Conservation (phyloP, 2,797 vertebrate species). For the Muscicapa striata region DNA sequence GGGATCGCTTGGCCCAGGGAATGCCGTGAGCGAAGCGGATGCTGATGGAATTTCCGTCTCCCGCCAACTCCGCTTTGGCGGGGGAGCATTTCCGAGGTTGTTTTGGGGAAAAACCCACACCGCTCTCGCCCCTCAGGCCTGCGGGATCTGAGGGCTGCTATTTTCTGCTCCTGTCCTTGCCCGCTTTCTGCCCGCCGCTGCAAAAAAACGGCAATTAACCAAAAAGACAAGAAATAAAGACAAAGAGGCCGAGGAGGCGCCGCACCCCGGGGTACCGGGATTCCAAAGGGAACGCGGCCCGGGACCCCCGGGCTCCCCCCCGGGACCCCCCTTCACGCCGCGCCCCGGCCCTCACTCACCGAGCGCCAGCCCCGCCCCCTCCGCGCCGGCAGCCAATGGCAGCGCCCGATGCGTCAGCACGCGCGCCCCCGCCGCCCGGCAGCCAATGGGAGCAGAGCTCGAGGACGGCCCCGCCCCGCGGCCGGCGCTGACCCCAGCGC, state of each 20-base stretch:
- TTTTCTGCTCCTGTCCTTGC: background rate
- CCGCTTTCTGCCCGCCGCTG: background rate
- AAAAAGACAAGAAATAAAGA: too few relatives aligned
- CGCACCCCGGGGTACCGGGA: too few relatives aligned
- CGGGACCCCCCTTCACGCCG: background rate
- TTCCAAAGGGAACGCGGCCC: background rate
- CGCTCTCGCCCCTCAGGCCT: background rate
- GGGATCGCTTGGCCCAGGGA: accelerated
- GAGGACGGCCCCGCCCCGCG: background rate
- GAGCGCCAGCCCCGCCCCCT: background rate
- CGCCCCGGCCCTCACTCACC: background rate
- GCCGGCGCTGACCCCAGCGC: background rate
- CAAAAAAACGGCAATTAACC: background rate
- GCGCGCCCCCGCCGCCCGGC: background rate
- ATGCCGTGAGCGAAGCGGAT: background rate
- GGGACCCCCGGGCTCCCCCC: background rate
- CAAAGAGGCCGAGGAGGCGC: background rate
- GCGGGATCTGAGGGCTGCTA: background rate
- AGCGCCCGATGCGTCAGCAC: background rate
- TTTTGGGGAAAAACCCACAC: background rate
- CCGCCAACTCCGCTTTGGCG: background rate
- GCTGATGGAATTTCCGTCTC: background rate
- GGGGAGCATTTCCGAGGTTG: background rate
- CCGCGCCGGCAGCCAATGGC: background rate
- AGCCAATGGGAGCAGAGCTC: background rate